Percentiles rank a stretch among this genome's conserved stretches.
Conservation (phyloP, 1,140 invertebrate species). For the Bicyclus anynana region DNA sequence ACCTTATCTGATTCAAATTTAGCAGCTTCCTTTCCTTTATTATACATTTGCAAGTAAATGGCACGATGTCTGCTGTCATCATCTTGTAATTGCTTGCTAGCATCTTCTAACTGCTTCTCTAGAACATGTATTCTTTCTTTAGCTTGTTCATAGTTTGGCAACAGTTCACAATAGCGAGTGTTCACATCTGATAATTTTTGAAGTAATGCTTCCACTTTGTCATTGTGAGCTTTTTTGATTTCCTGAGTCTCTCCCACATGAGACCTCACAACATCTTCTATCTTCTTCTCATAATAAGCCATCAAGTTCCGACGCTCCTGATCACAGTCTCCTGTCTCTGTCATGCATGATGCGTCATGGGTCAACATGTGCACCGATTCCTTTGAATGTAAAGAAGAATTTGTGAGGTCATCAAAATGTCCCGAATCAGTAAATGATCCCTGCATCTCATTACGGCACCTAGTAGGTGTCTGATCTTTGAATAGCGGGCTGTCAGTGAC, state of each 20-base stretch:
- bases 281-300: slow-evolving; percentile 83
- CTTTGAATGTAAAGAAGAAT: slow-evolving; percentile 85
- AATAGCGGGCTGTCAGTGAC: slow-evolving; percentile 64
- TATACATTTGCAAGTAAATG: slow-evolving; percentile 90
- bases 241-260: slow-evolving; percentile 85
- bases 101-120: slow-evolving; percentile 83
- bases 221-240: slow-evolving; percentile 86
- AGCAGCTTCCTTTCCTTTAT: slow-evolving; percentile 87
- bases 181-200: slow-evolving; percentile 89
- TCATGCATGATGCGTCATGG: slow-evolving; percentile 77
- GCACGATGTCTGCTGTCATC: slow-evolving; percentile 87
- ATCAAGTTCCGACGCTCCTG: slow-evolving; percentile 83
- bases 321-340: slow-evolving; percentile 74
- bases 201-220: slow-evolving; percentile 86
- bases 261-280: slow-evolving; percentile 83
- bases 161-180: slow-evolving; percentile 83
- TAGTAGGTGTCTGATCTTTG: slow-evolving; percentile 60
- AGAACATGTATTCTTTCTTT: slow-evolving; percentile 82
- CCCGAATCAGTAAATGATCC: slow-evolving; percentile 89
- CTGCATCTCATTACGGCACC: slow-evolving; percentile 78
- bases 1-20: slow-evolving; percentile 82
- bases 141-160: slow-evolving; percentile 82
- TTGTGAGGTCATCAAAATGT: slow-evolving; percentile 88
- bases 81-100: slow-evolving; percentile 81
- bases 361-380: slow-evolving; percentile 80